phyloP scores from a whole-genome alignment of 2,888 invertebrate species.

The Craniophora ligustri region DNA sequence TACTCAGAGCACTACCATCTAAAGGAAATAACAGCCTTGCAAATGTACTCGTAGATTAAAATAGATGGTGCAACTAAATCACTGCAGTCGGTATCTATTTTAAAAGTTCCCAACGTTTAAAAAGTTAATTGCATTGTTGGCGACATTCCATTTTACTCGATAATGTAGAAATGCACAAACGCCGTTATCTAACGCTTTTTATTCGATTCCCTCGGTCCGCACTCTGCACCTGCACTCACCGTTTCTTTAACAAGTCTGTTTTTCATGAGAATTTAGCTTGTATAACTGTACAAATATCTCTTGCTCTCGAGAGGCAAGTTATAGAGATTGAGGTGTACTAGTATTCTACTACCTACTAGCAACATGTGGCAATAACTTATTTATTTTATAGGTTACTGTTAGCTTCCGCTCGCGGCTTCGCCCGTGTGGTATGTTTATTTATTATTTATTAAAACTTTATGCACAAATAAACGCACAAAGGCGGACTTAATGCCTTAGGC shows the following conservation, averaged over 20 bases:
- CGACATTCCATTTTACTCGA: constrained; percentile 60
- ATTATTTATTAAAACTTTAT: too few species aligned
- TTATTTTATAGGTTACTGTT: not conserved
- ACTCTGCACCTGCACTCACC: constrained; percentile 55
- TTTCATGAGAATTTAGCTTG: constrained; percentile 9
- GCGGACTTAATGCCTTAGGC: too few species aligned
- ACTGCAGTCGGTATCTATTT: constrained; percentile 45
- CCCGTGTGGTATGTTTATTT: too few species aligned
- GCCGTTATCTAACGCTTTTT: constrained; percentile 57
- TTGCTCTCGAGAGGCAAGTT: not conserved
- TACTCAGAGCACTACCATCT: constrained; percentile 47
- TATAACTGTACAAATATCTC: constrained; percentile 1
- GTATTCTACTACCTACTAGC: not conserved
- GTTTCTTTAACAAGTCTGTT: constrained; percentile 19
- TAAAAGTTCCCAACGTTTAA: constrained; percentile 51
- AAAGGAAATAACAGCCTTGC: constrained; percentile 38
- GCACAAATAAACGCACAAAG: too few species aligned
- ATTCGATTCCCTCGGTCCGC: constrained; percentile 53
- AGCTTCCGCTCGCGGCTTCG: too few species aligned
- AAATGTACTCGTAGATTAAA: constrained; percentile 39
- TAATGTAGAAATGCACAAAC: constrained; percentile 63
- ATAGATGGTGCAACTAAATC: constrained; percentile 43
- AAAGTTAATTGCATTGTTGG: constrained; percentile 65
- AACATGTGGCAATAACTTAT: constrained; percentile 4
- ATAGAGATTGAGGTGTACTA: not conserved